phyloP scores from a whole-genome alignment of 2,888 invertebrate species.

The Stegana nigrithorax region DNA sequence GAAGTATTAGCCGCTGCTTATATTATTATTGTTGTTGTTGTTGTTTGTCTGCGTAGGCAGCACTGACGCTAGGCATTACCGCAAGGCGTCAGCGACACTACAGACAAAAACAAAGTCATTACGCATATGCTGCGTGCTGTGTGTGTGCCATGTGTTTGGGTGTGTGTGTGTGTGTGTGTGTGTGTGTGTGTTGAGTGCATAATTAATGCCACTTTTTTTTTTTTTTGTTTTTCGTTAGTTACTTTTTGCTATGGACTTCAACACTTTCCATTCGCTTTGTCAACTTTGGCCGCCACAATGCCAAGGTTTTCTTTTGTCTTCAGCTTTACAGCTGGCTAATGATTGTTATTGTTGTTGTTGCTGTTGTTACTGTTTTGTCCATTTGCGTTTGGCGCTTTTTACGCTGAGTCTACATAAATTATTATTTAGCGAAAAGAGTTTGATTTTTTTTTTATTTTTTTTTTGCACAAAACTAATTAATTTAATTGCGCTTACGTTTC shows the following conservation, averaged over 20 bases:
- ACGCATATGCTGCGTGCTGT: background rate
- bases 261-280: background rate
- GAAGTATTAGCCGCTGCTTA: background rate
- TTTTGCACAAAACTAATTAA: conserved; percentile 45
- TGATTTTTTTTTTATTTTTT: background rate
- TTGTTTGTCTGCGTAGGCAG: too few species aligned
- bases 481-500: conserved; percentile 53
- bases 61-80: too few species aligned
- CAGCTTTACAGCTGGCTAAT: conserved; percentile 14
- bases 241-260: conserved; percentile 30
- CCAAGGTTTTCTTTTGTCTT: background rate
- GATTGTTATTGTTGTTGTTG: background rate
- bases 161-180: background rate
- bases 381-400: too few species aligned
- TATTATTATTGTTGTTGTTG: conserved; percentile 2
- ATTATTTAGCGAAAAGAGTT: background rate
- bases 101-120: conserved; percentile 12
- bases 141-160: background rate
- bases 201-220: background rate
- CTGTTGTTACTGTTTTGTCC: too few species aligned
- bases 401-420: background rate
- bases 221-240: conserved; percentile 2
- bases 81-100: background rate
- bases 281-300: background rate
- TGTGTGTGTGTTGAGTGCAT: background rate